Conservation (phyloP, 2,797 vertebrate genomes). For the Adrianichthys oophorus region DNA sequence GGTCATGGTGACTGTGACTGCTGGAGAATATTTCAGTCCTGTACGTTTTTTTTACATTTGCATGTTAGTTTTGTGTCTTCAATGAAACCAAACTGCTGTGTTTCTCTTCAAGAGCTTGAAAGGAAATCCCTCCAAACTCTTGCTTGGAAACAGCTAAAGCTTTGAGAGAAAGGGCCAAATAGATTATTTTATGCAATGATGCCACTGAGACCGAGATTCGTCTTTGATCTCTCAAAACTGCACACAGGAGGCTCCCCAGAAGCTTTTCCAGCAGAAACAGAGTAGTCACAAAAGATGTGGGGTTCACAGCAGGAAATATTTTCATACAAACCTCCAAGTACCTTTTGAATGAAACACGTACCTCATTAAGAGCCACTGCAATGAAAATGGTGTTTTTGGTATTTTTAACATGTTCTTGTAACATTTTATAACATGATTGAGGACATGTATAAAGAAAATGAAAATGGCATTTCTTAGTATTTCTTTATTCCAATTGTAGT, state of each 20-base stretch:
- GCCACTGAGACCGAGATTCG: slow-evolving; percentile 25
- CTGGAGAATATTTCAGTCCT: not conserved
- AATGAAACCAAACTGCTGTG: not conserved
- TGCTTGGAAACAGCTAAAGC: slow-evolving; percentile 21
- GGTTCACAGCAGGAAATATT: not conserved
- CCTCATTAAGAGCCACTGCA: too few species aligned
- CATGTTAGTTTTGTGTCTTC: not conserved
- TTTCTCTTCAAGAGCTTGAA: not conserved
- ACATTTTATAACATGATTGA: too few species aligned
- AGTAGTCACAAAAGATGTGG: slow-evolving; percentile 7
- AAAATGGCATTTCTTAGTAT: too few species aligned
- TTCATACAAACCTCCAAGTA: not conserved
- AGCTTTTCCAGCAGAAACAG: slow-evolving; percentile 2
- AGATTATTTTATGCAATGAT: slow-evolving; percentile 34
- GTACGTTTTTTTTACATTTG: not conserved
- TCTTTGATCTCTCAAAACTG: slow-evolving; percentile 24
- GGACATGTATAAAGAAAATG: too few species aligned
- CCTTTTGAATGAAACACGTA: too few species aligned
- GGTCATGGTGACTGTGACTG: too few species aligned
- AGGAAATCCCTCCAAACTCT: not conserved
- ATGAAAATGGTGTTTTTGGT: too few species aligned
- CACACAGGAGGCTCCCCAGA: slow-evolving; percentile 3
- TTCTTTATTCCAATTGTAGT: too few species aligned
- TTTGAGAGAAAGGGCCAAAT: slow-evolving; percentile 6
- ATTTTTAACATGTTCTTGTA: too few species aligned